phyloP scores from a whole-genome alignment of 2,797 vertebrate species.

The Rhinella marina region DNA sequence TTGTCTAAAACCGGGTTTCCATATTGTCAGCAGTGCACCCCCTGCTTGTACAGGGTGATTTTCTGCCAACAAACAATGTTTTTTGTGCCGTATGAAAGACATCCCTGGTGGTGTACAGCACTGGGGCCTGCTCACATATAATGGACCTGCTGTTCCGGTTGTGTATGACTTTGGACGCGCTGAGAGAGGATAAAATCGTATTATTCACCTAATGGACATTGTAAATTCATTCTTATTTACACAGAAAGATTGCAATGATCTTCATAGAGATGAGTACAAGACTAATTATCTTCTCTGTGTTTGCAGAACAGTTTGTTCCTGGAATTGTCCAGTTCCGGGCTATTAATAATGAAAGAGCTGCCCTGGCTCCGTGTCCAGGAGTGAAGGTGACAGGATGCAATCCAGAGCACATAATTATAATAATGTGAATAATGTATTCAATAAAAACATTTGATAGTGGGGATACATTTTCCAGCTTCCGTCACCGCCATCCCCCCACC shows the following conservation, averaged over 20 bases:
- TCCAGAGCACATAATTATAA: constrained; percentile 68
- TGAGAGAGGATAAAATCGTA: constrained; percentile 14
- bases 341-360: constrained; percentile 71
- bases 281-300: neutral
- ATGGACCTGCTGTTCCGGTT: constrained; percentile 44
- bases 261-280: neutral
- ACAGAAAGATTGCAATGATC: neutral
- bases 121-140: constrained; percentile 6
- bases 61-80: no score
- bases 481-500: neutral
- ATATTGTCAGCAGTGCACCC: no score
- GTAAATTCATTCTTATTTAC: neutral
- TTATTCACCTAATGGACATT: constrained; percentile 20
- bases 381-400: constrained; percentile 71
- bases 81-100: neutral
- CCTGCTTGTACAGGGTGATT: no score
- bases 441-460: neutral
- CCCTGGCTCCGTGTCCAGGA: constrained; percentile 75
- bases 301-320: constrained; percentile 67
- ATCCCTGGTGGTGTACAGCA: constrained; percentile 33
- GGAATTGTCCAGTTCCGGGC: constrained; percentile 76
- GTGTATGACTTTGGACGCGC: constrained; percentile 46
- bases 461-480: neutral
- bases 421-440: neutral
- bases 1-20: no score